phyloP scores from a whole-genome alignment of 35 echinoderm and acorn worm species.

The Apostichopus japonicus region DNA sequence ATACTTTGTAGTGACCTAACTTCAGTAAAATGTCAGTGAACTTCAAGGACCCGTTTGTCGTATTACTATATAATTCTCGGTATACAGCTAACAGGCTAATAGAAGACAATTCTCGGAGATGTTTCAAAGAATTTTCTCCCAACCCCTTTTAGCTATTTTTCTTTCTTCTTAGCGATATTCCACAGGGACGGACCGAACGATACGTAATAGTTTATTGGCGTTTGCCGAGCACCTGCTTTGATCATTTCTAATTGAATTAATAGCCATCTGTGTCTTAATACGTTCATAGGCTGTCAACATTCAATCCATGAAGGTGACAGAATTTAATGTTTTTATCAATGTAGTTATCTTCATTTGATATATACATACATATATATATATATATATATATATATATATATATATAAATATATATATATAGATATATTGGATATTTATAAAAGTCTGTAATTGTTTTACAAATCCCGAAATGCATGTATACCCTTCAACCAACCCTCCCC shows the following conservation, averaged over 20 bases:
- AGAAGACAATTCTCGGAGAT: background rate
- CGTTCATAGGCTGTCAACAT: background rate
- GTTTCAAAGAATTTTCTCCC: background rate
- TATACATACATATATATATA: background rate
- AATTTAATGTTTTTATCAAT: background rate
- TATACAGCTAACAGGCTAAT: too few species aligned
- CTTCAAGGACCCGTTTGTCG: background rate
- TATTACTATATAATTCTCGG: background rate
- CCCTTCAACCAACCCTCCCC: background rate
- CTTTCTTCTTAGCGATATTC: background rate
- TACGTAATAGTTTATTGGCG: background rate
- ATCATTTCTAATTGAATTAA: slow-evolving; percentile 1
- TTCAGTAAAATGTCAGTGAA: background rate
- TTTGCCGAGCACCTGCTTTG: background rate
- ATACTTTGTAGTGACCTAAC: background rate
- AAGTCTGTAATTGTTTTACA: background rate
- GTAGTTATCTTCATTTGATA: background rate
- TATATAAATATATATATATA: background rate
- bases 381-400: background rate
- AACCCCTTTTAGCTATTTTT: background rate
- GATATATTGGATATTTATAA: background rate
- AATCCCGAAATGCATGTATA: background rate
- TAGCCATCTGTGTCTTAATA: background rate
- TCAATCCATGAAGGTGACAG: background rate
- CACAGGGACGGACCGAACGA: background rate